These are phyloP conservation scores for Corythornis madagascariensis DNA, from an alignment of 2,113 vertebrate species.

Conservation along the genomic window DNA sequence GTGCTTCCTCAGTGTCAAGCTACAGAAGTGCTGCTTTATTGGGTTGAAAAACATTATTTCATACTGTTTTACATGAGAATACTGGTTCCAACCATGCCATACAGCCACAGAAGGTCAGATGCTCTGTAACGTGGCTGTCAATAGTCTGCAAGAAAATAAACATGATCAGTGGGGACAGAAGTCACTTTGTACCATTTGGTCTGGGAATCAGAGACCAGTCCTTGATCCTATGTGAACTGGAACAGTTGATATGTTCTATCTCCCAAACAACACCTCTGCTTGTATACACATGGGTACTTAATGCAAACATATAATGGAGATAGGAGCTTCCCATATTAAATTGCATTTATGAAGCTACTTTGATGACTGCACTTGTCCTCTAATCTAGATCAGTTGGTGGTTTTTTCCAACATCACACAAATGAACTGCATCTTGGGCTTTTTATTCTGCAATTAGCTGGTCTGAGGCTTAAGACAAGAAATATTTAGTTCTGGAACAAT, in stretches of 20 bases:
- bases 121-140: not conserved
- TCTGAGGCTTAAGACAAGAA: constrained; percentile 5
- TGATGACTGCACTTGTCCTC: not conserved
- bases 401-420: not conserved
- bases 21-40: not conserved
- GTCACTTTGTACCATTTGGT: not conserved
- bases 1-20: not conserved
- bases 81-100: not conserved
- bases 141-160: not conserved
- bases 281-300: not conserved
- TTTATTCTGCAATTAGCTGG: not conserved
- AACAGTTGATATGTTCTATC: constrained; percentile 1
- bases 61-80: not conserved
- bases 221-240: not conserved
- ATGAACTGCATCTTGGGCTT: not conserved
- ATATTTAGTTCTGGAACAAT: constrained; percentile 13
- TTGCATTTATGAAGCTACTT: not conserved
- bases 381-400: not conserved
- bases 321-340: not conserved
- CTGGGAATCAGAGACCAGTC: not conserved
- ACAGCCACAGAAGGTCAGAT: not conserved
- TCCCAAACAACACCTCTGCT: not conserved
- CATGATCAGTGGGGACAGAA: not conserved
- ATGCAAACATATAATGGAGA: not conserved
- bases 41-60: not conserved